A percentile compares a stretch with the other conserved stretches of the same genome.
Evolutionary conservation across 2,888 invertebrate species (phyloP).

Genomic region (Peribatodes rhomboidaria): DNA sequence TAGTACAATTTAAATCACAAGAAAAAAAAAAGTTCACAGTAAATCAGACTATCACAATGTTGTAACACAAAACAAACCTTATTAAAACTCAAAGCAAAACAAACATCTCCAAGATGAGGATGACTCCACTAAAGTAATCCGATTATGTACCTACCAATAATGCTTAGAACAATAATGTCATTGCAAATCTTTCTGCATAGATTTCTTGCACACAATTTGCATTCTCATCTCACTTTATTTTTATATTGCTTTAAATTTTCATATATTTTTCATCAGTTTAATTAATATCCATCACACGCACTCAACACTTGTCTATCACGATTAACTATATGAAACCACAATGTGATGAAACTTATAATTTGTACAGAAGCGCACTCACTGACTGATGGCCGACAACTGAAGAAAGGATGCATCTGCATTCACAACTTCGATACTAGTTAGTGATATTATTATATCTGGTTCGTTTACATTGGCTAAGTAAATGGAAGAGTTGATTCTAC

Average conservation of each 20-base stretch:
- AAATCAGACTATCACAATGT: background rate
- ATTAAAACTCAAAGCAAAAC: background rate
- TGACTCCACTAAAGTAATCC: background rate
- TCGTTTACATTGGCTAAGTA: slow-evolving; percentile 25
- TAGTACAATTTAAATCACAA: background rate
- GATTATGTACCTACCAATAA: too few species aligned
- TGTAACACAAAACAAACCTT: background rate
- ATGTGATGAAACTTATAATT: slow-evolving; percentile 5
- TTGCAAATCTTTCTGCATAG: background rate
- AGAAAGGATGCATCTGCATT: slow-evolving; percentile 66
- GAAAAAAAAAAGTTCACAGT: background rate
- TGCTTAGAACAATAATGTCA: background rate
- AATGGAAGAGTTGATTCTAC: slow-evolving; percentile 13
- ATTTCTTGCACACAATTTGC: background rate
- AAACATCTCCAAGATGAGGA: background rate
- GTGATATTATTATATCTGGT: slow-evolving; percentile 38
- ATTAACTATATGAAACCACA: slow-evolving; percentile 12
- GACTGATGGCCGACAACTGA: slow-evolving; percentile 70
- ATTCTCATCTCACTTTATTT: background rate
- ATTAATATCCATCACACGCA: background rate
- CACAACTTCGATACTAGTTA: slow-evolving; percentile 46
- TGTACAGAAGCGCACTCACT: slow-evolving; percentile 56
- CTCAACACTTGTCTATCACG: background rate
- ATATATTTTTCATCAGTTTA: background rate
- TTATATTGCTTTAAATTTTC: too few species aligned